Conservation (phyloP, 2,888 invertebrate genomes). For the Mycalesis mineus region DNA sequence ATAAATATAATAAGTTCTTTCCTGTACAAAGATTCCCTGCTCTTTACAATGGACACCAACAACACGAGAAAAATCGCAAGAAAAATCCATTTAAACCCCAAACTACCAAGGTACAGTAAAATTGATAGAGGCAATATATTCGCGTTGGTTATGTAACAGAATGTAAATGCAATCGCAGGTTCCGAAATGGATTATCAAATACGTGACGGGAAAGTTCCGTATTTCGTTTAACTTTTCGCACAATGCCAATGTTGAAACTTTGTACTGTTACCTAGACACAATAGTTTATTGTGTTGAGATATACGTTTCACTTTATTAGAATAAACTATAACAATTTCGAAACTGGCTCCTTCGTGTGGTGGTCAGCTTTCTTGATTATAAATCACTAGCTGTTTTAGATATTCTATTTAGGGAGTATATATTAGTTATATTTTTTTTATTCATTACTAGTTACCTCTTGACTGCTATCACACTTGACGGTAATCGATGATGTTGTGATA, state of each 20-base stretch:
- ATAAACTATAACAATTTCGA: background rate
- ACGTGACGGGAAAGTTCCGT: constrained; percentile 37
- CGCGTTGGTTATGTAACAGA: constrained; percentile 2
- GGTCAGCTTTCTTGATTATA: no score
- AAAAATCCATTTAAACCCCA: background rate
- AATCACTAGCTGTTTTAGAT: no score
- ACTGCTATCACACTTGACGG: no score
- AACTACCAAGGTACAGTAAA: background rate
- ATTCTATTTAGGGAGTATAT: no score
- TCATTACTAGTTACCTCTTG: no score
- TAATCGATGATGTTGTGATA: no score
- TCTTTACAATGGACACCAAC: background rate
- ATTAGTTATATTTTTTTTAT: no score
- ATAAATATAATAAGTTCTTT: no score
- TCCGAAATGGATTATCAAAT: constrained; percentile 32
- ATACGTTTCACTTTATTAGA: constrained; percentile 1
- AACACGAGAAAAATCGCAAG: background rate
- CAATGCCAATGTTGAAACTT: constrained; percentile 16
- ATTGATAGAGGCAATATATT: constrained; percentile 1
- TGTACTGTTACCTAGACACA: background rate
- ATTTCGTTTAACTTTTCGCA: constrained; percentile 39
- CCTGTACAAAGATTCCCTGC: no score
- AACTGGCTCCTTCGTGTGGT: background rate
- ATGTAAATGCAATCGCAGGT: constrained; percentile 11
- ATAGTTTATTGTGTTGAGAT: background rate